These are phyloP conservation scores for Caenorhabditis imperialis DNA, from an alignment of 2,888 invertebrate genomes.

Conservation along the genomic window DNA sequence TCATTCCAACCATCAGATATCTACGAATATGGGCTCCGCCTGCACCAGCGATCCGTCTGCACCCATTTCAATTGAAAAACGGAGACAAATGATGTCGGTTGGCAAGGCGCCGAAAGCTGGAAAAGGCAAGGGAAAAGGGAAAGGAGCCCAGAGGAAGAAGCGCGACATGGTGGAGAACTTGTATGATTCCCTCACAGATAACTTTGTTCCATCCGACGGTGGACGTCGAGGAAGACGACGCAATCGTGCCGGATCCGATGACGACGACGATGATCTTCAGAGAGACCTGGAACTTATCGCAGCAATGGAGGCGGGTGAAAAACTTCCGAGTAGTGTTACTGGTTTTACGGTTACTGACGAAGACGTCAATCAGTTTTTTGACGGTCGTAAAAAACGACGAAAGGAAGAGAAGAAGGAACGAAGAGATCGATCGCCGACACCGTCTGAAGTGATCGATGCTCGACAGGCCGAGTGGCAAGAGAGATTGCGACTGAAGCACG, in stretches of 20 bases:
- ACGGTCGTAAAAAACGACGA: slow-evolving; percentile 46
- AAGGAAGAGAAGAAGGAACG: slow-evolving; percentile 55
- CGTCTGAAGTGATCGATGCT: slow-evolving; percentile 75
- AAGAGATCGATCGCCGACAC: slow-evolving; percentile 73
- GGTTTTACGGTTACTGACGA: slow-evolving; percentile 34
- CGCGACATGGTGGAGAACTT: slow-evolving; percentile 74
- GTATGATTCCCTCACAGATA: slow-evolving; percentile 76
- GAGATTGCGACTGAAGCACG: slow-evolving; percentile 68
- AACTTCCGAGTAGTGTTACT: slow-evolving; percentile 32
- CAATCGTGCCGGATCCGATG: slow-evolving; percentile 25
- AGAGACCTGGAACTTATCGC: slow-evolving; percentile 57
- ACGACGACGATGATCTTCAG: slow-evolving; percentile 53
- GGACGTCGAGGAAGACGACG: slow-evolving; percentile 60
- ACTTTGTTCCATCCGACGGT: slow-evolving; percentile 70
- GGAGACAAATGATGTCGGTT: slow-evolving; percentile 72
- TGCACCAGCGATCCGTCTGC: slow-evolving; percentile 4
- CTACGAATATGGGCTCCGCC: slow-evolving; percentile 7
- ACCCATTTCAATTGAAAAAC: slow-evolving; percentile 54
- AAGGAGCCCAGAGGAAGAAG: slow-evolving; percentile 60
- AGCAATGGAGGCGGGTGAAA: slow-evolving; percentile 53
- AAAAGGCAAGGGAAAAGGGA: slow-evolving; percentile 21
- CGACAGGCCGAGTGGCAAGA: slow-evolving; percentile 77
- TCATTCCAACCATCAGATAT: too few relatives aligned
- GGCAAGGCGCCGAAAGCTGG: slow-evolving; percentile 75
- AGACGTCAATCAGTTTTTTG: slow-evolving; percentile 56